phyloP scores from a whole-genome alignment of 2,113 vertebrate species.

The Nothocercus julius region DNA sequence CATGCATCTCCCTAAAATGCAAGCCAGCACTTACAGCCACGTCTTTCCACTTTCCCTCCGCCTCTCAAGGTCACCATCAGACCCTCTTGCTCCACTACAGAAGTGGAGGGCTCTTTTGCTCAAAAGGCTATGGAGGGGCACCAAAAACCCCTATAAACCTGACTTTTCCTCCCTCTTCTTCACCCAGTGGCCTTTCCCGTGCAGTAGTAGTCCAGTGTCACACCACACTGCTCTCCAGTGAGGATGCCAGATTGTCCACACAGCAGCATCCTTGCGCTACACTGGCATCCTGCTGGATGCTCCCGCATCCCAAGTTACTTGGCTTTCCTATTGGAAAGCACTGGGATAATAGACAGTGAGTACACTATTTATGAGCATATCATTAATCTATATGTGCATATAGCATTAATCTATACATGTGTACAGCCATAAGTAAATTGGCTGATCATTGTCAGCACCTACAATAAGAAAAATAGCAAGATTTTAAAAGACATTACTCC shows the following conservation, averaged over 20 bases:
- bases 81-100: slow-evolving; percentile 23
- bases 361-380: not conserved
- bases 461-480: not conserved
- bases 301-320: not conserved
- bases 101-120: not conserved
- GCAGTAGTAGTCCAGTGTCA: not conserved
- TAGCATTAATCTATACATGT: not conserved
- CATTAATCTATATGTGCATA: not conserved
- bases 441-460: not conserved
- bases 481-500: not conserved
- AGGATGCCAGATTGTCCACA: not conserved
- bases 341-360: not conserved
- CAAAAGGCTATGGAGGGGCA: not conserved
- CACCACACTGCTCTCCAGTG: not conserved
- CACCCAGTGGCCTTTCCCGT: not conserved
- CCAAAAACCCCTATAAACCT: not conserved
- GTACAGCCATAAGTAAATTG: not conserved
- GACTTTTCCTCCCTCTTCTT: not conserved
- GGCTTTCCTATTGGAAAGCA: not conserved
- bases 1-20: slow-evolving; percentile 10
- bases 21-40: slow-evolving; percentile 2
- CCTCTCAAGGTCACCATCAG: not conserved
- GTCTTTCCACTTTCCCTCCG: slow-evolving; percentile 39
- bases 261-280: accelerated
- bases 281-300: not conserved